Evolutionary conservation across 1,140 invertebrate genomes (phyloP), one percentile per base, ranked within the genome.

Genomic region (Calephelis virginiensis): DNA sequence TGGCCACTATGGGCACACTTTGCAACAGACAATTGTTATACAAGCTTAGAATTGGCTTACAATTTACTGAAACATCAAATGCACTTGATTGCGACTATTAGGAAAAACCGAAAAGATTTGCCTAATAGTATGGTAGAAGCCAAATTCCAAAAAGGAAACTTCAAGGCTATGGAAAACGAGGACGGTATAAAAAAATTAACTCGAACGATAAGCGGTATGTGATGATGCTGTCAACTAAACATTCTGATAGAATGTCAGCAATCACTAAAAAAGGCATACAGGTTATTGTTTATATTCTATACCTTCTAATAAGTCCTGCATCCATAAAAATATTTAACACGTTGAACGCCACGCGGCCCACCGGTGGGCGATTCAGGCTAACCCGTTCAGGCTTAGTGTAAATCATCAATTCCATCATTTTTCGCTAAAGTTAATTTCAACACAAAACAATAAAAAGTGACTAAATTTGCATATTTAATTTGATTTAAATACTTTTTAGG

Each of bases 241-340:
- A 61, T 11, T 61, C 60, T 9, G 8, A 43, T 5, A 11, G 37
- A 6, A 38, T 40, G 8, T 40, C 10, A 61, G 5, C 13, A 10
- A 28, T 59, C 28, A 28, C 28, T 28, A 59, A 59, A 28, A 59
- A 59, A 37, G 56, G 56, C 28, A 40, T 8, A 59, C 9, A 10
- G 13, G 7, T 59, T 59, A 63, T 69, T 63, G 89, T 28, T 28
- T 28, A 28, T 28, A 28, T 28, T 28, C 28, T 28, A 28, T 28
- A 28, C 5, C 28, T 28, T 28, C 28, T 28, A 28, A 28, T 28
- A 28, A 28, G 28, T 28, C 28, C 28, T 28, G 28, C 2, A 4
- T 28, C 28, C 28, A 1, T 28, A 28, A 28, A 28, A 28, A 28
- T 28, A 28, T 28, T 28, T 28, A 28, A 28, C 28, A 28, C n/a